These are phyloP conservation scores for Bombus pyrosoma DNA, from an alignment of 1,140 invertebrate species.

Conservation along the genomic window DNA sequence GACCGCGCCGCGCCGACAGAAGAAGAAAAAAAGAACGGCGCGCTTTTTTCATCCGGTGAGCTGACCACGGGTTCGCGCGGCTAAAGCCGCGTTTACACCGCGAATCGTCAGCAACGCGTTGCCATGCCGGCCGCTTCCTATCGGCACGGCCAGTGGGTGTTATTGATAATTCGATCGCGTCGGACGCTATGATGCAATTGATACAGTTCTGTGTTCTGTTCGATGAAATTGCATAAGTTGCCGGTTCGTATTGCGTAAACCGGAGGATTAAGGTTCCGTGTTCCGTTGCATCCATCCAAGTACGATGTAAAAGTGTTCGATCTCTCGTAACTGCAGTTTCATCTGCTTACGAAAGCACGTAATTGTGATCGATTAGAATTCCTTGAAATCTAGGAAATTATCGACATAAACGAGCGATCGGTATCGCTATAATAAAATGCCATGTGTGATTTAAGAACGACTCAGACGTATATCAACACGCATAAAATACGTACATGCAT, in stretches of 20 bases:
- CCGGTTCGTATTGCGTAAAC: not conserved
- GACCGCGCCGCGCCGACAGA: constrained; percentile 47
- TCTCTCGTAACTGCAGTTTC: not conserved
- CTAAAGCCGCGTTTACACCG: constrained; percentile 20
- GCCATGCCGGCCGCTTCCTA: not conserved
- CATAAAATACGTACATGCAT: no score
- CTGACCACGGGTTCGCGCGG: constrained; percentile 5
- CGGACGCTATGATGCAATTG: not conserved
- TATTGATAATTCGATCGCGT: constrained; percentile 26
- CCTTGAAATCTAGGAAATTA: not conserved
- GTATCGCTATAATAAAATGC: no score
- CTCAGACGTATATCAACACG: fast-evolving
- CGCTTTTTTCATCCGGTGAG: constrained; percentile 60
- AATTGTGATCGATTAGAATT: not conserved
- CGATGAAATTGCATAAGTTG: not conserved
- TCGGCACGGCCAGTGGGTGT: not conserved
- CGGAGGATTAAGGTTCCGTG: not conserved
- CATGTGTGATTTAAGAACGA: no score
- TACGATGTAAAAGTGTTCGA: not conserved
- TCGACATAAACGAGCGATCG: no score
- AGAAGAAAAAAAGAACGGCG: constrained; percentile 23
- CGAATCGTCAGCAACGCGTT: not conserved
- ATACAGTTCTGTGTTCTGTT: not conserved
- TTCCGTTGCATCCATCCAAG: no score
- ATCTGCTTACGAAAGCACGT: not conserved